phyloP scores from a whole-genome alignment of 1,140 invertebrate genomes.

The Musca domestica region DNA sequence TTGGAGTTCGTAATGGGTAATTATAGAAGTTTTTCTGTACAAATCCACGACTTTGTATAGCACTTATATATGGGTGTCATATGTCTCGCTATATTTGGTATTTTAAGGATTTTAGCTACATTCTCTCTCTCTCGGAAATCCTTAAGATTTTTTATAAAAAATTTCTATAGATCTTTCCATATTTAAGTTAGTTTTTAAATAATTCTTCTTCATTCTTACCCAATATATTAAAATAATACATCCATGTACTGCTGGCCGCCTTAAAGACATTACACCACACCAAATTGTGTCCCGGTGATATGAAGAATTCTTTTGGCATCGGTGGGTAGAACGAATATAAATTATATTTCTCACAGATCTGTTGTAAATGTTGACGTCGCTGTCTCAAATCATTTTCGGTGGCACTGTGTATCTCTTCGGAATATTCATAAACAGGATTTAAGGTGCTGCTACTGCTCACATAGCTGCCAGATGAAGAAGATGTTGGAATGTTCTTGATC shows the following conservation, averaged over 20 bases:
- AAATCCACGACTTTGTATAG: no score
- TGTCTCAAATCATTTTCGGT: constrained; percentile 41
- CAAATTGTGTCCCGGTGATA: constrained; percentile 67
- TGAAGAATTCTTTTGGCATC: constrained; percentile 72
- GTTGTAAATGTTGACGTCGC: constrained; percentile 36
- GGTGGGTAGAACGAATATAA: constrained; percentile 52
- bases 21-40: no score
- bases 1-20: no score
- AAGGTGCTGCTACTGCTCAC: constrained; percentile 34
- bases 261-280: constrained; percentile 80
- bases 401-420: constrained; percentile 48
- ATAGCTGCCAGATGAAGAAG: neutral
- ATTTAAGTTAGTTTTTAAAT: neutral
- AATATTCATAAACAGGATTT: constrained; percentile 53
- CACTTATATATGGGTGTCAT: no score
- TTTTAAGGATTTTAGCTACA: no score
- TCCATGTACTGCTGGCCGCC: constrained; percentile 76
- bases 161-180: no score
- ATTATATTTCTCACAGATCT: constrained; percentile 42
- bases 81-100: no score
- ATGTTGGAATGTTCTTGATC: neutral
- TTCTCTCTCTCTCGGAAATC: no score
- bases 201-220: no score
- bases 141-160: no score
- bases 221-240: constrained; percentile 76